Evolutionary conservation across 2,888 invertebrate genomes (phyloP), one percentile per base, ranked within the genome.

Genomic region (Metellina segmentata): DNA sequence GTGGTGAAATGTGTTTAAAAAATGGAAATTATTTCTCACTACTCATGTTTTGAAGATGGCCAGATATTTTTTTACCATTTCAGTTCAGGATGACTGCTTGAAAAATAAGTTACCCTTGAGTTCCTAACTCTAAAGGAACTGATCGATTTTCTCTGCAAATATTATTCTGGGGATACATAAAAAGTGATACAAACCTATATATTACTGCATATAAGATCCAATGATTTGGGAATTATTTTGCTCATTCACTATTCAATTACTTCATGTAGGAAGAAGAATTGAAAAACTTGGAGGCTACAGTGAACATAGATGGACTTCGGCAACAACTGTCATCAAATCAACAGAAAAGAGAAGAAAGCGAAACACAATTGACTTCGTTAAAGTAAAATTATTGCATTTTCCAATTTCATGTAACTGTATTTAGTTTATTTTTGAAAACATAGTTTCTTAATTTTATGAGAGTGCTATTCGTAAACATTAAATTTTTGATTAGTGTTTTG

Each of bases 231-330:
- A 51, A 69, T n/a, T n/a, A n/a, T n/a, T n/a, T n/a, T n/a, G n/a
- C n/a, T n/a, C n/a, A n/a, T n/a, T n/a, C n/a, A n/a, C n/a, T n/a
- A n/a, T n/a, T n/a, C n/a, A n/a, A 34, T 70, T 81, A n/a, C 69
- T 69, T 11, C 9, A 34, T 61, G 13, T 8, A 97, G 81, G 94
- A 96, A 93, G 94, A 95, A 91, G 96, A 96, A 94, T 96, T 95
- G 48, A 85, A 90, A 8, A 91, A 91, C 69, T 93, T 93, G 51
- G 93, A 93, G 77, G 52, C 52, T 77, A 85, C 86, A 34, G 52
- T 79, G 0, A 88, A 92, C 85, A n/a, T 93, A 11, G 90, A 93
- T 9, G 82, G 75, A 7, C 69, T 91, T 0, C 90, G 90, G 61
- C 52, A 81, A 16, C 78, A 93, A 61, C 49, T 93, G 48, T 71